phyloP scores from a whole-genome alignment of 1,140 invertebrate genomes.

The Panagrolaimus sp. region DNA sequence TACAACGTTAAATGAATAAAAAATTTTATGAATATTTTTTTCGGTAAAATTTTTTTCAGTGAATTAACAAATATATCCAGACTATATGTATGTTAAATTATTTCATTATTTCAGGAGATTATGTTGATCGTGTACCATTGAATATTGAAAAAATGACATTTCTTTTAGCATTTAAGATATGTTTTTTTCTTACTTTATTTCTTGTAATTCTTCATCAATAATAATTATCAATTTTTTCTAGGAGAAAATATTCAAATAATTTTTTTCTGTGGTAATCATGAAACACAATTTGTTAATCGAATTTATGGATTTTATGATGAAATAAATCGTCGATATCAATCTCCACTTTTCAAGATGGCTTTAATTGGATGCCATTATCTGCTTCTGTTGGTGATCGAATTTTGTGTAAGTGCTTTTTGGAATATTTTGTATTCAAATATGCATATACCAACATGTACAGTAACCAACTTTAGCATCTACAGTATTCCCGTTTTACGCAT shows the following conservation, averaged over 20 bases:
- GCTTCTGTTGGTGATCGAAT: conserved; percentile 80
- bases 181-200: neutral
- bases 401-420: conserved; percentile 60
- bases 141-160: conserved; percentile 61
- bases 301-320: conserved; percentile 27
- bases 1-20: too few relatives aligned
- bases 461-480: too few relatives aligned
- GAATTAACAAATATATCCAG: too few relatives aligned
- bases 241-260: conserved; percentile 23
- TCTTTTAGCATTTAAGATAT: conserved; percentile 18
- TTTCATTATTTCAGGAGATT: conserved; percentile 61
- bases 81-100: too few relatives aligned
- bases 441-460: too few relatives aligned
- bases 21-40: too few relatives aligned
- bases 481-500: conserved; percentile 68
- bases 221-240: neutral
- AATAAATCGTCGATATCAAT: conserved; percentile 28
- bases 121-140: conserved; percentile 63
- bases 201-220: neutral
- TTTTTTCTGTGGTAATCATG: conserved; percentile 65
- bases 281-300: conserved; percentile 66
- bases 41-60: too few relatives aligned
- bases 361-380: conserved; percentile 62
- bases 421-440: too few relatives aligned
- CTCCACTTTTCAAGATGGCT: conserved; percentile 62